Evolutionary conservation across 2,113 vertebrate species (phyloP).

Genomic region (Australoheros scitulus): DNA sequence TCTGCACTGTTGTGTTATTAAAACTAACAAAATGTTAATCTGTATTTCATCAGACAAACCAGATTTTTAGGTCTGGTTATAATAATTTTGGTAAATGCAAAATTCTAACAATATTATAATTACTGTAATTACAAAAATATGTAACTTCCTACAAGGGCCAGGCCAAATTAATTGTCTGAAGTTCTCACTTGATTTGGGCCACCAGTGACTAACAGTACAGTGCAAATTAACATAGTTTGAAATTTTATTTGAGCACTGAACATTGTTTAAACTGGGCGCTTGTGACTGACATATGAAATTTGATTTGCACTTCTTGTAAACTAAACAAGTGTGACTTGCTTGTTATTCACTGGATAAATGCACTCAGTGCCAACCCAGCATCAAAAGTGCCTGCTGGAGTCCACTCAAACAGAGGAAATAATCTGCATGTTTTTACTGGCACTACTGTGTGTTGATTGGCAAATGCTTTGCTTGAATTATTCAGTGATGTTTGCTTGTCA

Average conservation of each 20-base stretch:
- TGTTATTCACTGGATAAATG: conserved; percentile 62
- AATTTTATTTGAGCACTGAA: conserved; percentile 30
- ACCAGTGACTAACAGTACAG: background rate
- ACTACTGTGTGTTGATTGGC: conserved; percentile 71
- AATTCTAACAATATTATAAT: background rate
- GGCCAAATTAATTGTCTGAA: background rate
- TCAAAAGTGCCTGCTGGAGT: conserved; percentile 71
- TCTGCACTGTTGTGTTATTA: background rate
- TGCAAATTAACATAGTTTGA: conserved; percentile 21
- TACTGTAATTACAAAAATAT: background rate
- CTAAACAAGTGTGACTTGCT: conserved; percentile 60
- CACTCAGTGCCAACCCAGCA: conserved; percentile 54
- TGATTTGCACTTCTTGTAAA: conserved; percentile 60
- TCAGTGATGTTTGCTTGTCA: conserved; percentile 70
- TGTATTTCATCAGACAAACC: background rate
- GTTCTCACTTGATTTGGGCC: conserved; percentile 7
- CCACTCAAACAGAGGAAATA: conserved; percentile 70
- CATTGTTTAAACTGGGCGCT: conserved; percentile 22
- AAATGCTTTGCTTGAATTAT: conserved; percentile 69
- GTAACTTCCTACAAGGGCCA: background rate
- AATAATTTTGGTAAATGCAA: background rate
- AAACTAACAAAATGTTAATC: background rate
- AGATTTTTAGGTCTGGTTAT: background rate
- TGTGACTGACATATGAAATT: conserved; percentile 64
- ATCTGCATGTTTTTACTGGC: conserved; percentile 75